Evolutionary conservation across 2,888 invertebrate species (phyloP).

Genomic region (Cephus runcator): DNA sequence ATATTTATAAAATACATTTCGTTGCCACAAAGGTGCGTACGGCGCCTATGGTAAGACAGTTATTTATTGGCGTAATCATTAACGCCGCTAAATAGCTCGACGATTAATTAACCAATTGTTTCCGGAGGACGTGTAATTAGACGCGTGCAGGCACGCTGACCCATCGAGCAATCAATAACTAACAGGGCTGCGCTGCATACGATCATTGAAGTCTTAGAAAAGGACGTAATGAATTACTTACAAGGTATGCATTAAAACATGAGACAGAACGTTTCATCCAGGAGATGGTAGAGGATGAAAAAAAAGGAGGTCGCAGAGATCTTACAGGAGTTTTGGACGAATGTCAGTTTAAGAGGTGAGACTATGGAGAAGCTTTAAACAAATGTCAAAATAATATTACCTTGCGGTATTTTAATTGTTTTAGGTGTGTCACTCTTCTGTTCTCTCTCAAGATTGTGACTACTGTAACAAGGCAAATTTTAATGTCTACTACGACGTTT

Average conservation of each 20-base stretch:
- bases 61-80: not conserved
- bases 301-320: not conserved
- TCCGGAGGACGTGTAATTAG: not conserved
- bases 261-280: not conserved
- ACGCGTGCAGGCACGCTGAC: not conserved
- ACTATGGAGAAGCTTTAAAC: not conserved
- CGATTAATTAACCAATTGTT: not conserved
- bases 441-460: not conserved
- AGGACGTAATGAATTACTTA: not conserved
- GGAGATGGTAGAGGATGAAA: not conserved
- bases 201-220: not conserved
- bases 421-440: not conserved
- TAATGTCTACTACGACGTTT: not conserved
- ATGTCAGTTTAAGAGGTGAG: not conserved
- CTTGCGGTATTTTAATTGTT: not conserved
- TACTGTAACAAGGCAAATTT: not conserved
- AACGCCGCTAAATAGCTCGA: not conserved
- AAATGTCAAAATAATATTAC: not conserved
- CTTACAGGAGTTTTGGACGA: not conserved
- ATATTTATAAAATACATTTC: not conserved
- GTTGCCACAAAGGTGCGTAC: not conserved
- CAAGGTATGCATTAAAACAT: not conserved
- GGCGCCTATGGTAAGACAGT: not conserved
- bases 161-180: not conserved
- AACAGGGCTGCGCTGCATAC: not conserved